These are phyloP conservation scores for Plectropomus leopardus DNA, from an alignment of 2,113 vertebrate species.

Conservation along the genomic window DNA sequence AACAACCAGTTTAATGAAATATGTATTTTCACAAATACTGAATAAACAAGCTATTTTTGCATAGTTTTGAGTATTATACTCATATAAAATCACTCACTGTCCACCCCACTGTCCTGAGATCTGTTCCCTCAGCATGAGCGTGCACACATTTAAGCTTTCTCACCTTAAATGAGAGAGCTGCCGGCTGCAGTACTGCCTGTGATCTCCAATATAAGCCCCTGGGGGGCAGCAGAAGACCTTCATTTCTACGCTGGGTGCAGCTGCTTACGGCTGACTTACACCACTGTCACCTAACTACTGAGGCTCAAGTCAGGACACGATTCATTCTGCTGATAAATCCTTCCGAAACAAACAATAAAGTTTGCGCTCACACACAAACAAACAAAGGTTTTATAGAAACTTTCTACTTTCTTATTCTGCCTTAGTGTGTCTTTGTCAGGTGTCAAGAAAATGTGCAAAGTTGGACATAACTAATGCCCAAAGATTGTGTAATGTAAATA, in stretches of 20 bases:
- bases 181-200: slow-evolving; percentile 25
- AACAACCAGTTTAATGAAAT: background rate
- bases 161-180: background rate
- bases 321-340: slow-evolving; percentile 59
- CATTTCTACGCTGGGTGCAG: slow-evolving; percentile 17
- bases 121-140: slow-evolving; percentile 9
- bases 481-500: background rate
- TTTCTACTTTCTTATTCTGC: background rate
- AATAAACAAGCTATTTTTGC: background rate
- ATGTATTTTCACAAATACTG: background rate
- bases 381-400: slow-evolving; percentile 22
- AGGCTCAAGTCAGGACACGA: slow-evolving; percentile 43
- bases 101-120: slow-evolving; percentile 15
- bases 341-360: slow-evolving; percentile 42
- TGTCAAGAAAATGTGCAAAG: background rate
- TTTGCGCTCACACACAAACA: slow-evolving; percentile 49
- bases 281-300: slow-evolving; percentile 43
- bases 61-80: background rate
- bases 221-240: slow-evolving; percentile 84
- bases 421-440: background rate
- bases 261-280: slow-evolving; percentile 56
- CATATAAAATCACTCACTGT: background rate
- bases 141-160: background rate
- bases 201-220: slow-evolving; percentile 57
- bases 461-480: background rate